Evolutionary conservation across 2,113 vertebrate genomes (phyloP).

Genomic region (Prietella phreatophila): DNA sequence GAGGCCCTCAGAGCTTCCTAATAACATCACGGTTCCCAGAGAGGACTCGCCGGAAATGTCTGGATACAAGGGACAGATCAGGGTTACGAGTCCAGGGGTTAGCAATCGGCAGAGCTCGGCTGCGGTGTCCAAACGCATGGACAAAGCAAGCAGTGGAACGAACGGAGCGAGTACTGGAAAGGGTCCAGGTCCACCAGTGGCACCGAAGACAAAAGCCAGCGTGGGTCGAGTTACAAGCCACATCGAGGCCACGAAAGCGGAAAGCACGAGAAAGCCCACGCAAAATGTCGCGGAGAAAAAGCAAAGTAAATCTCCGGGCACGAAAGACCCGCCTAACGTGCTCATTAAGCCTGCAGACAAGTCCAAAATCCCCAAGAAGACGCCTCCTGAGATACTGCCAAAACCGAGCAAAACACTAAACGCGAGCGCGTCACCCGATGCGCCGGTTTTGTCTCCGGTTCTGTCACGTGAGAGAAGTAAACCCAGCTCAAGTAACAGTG

Average conservation of each 20-base stretch:
- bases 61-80: conserved; percentile 50
- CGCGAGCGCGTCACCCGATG: background rate
- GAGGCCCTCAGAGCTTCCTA: conserved; percentile 15
- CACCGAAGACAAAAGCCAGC: conserved; percentile 56
- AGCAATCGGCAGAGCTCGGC: conserved; percentile 39
- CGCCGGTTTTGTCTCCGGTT: background rate
- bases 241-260: conserved; percentile 53
- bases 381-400: conserved; percentile 53
- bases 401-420: conserved; percentile 60
- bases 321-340: conserved; percentile 55
- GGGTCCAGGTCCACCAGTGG: conserved; percentile 50
- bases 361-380: conserved; percentile 70
- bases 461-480: conserved; percentile 28
- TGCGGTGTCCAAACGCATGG: conserved; percentile 39
- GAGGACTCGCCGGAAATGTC: conserved; percentile 59
- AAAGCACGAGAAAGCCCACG: conserved; percentile 45
- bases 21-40: conserved; percentile 37
- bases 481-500: conserved; percentile 20
- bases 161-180: conserved; percentile 49
- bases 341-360: conserved; percentile 46
- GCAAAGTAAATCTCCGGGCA: conserved; percentile 47
- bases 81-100: conserved; percentile 8
- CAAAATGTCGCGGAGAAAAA: conserved; percentile 50
- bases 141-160: conserved; percentile 51
- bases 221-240: conserved; percentile 55